These are phyloP conservation scores for Rotaria socialis DNA, from an alignment of 2,888 invertebrate species.

Conservation along the genomic window DNA sequence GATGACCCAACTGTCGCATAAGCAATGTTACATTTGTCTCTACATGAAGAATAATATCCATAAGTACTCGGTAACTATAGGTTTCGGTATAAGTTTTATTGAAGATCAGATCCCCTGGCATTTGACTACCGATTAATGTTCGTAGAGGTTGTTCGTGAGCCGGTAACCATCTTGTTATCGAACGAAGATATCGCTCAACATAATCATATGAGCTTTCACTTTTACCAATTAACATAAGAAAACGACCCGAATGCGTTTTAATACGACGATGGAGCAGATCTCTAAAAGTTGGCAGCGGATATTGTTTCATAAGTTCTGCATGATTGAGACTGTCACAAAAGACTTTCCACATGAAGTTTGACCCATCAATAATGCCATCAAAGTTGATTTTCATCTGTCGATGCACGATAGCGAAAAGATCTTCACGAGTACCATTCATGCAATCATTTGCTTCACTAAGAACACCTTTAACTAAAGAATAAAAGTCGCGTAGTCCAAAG, in stretches of 20 bases:
- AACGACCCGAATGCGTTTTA: background rate
- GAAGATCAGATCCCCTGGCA: background rate
- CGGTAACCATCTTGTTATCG: background rate
- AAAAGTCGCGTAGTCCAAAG: constrained; percentile 42
- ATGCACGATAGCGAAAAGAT: too few relatives aligned
- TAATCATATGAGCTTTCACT: background rate
- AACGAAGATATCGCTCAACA: constrained; percentile 5
- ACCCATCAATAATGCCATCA: background rate
- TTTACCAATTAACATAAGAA: background rate
- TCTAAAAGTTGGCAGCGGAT: background rate
- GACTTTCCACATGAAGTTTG: background rate
- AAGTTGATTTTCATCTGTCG: background rate
- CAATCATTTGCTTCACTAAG: background rate
- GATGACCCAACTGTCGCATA: background rate
- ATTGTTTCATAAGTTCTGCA: background rate
- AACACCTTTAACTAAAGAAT: constrained; percentile 38
- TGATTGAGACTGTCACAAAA: background rate
- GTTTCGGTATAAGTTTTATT: constrained; percentile 9
- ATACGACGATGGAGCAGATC: background rate
- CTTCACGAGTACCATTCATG: too few relatives aligned
- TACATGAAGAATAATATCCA: constrained; percentile 1
- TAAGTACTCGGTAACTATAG: background rate
- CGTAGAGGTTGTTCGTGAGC: background rate
- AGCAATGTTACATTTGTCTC: background rate
- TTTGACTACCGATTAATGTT: background rate